Conservation (phyloP, 2,113 vertebrate genomes). For the Aleadryas rufinucha region DNA sequence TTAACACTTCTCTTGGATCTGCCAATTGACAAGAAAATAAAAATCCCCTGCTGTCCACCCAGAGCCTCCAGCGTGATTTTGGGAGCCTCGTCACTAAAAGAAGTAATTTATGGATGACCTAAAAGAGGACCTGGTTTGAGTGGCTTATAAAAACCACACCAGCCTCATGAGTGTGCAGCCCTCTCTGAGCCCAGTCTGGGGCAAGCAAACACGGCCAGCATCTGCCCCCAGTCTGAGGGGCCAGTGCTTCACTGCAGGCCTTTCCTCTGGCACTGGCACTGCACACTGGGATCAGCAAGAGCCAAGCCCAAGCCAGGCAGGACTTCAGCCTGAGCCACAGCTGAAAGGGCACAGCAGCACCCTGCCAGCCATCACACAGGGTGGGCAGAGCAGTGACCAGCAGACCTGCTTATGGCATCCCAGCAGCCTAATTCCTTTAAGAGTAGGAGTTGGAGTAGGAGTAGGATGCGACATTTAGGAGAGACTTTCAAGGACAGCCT, state of each 20-base stretch:
- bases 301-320: neutral
- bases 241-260: neutral
- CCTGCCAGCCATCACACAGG: neutral
- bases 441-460: neutral
- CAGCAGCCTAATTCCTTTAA: neutral
- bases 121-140: neutral
- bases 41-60: neutral
- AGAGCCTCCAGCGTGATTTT: neutral
- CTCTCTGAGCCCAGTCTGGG: neutral
- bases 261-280: neutral
- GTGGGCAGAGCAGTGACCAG: neutral
- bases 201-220: neutral
- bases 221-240: neutral
- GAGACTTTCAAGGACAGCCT: neutral
- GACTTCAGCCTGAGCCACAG: neutral
- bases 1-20: neutral
- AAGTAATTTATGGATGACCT: neutral
- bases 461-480: neutral
- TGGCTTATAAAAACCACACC: neutral
- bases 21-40: neutral
- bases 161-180: accelerated
- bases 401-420: accelerated
- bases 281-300: neutral
- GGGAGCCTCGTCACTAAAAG: neutral
- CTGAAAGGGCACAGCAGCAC: neutral